Base-by-base conservation (phyloP, 2,113 vertebrate species). In the Eulemur rufifrons region DNA sequence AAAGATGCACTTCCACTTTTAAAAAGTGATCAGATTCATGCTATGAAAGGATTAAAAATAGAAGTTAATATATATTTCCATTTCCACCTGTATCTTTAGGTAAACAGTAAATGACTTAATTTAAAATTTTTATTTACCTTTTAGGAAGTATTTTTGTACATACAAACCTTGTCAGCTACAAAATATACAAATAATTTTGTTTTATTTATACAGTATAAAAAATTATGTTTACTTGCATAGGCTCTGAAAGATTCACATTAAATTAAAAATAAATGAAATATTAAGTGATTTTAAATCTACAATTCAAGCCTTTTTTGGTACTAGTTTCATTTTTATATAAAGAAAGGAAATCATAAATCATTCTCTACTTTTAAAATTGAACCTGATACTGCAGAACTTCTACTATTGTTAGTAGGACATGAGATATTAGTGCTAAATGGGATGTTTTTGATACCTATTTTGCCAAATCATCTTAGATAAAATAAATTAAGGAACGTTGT, bases 11-110 rank as follows among this genome's bases (percentile, higher is more conserved):
- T 80, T 89, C 42, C 50, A 10, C 34, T 69, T 84, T 88, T 47
- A 93, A 81, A 94, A 85, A 50, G 14, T 45, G 34, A 95, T 85
- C 21, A 81, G 37, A 39, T 91, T 39, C 47, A 4, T 68, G n/a
- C 25, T 61, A 2, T 92, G 54, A 20, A 15, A 80, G 17, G 17
- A 84, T 93, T 93, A 84, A 90, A 89, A 97, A 93, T 61, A 80
- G 52, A 47, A 64, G 37, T 64, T n/a, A 54, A 37, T 42, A 23
- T 64, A 4, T 68, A 64, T 50, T 95, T 73, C 61, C 8, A 21
- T 59, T 66, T 52, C 39, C 20, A 68, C 25, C 12, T 96, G 23
- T 82, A 32, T 92, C 25, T 95, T 29, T 77, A 77, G 27, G 23
- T 61, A 47, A 74, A 80, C 5, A 86, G 63, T 50, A 86, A 74